Base-by-base conservation (phyloP, 2,888 invertebrate species). In the Nebria brevicollis region DNA sequence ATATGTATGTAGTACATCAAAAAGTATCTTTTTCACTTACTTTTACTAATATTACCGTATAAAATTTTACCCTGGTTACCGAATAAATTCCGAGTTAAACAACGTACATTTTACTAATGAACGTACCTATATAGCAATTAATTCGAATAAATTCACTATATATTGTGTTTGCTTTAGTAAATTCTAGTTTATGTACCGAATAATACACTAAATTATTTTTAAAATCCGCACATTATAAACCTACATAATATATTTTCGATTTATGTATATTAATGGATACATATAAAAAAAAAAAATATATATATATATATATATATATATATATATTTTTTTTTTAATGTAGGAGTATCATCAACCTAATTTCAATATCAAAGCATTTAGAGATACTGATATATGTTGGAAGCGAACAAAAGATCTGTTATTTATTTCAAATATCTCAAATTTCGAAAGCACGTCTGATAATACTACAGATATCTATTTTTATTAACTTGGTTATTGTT, bases 81-180 rank as follows among this genome's bases (percentile, higher is more conserved):
- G 8, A 54, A 54, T 54, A 54, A 54, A 54, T 1, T 54, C 54
- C 54, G 54, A 54, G 0, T 54, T 54, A 54, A 0, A 54, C 54
- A 54, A 54, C 11, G 73, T 20, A 65, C 72, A 77, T 72, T 77
- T 72, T 73, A 54, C 66, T 73, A 78, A 78, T 73, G 72, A 78
- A 78, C 77, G 42, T 73, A 72, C 72, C 4, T 34, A 34, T 34
- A 78, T 73, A 73, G 77, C 72, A 72, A 72, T 72, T 64, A 54
- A 66, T 25, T n/a, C 41, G 72, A 41, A 73, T 78, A 78, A 73
- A 78, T 78, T 72, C 66, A 73, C 73, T 65, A 78, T 78, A 78
- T 72, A 72, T 78, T 78, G 42, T 73, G 66, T 72, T 73, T 72
- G 73, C 66, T 54, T 54, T 54, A 54, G 54, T 54, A 54, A 54